These are phyloP conservation scores for Adrianichthys oophorus DNA, from an alignment of 2,797 vertebrate genomes.

Conservation along the genomic window DNA sequence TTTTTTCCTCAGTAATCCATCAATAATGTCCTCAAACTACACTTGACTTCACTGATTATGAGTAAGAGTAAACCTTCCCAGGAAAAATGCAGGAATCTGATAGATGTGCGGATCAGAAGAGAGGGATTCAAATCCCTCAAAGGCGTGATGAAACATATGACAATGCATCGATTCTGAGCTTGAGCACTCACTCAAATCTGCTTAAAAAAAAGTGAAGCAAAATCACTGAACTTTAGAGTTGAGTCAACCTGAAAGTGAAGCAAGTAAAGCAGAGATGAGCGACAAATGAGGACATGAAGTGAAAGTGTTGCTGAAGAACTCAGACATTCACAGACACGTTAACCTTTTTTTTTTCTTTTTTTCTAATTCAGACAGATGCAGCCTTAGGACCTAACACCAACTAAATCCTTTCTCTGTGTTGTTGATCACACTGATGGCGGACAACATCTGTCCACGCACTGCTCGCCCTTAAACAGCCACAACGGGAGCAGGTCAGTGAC, in stretches of 20 bases:
- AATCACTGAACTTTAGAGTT: neutral
- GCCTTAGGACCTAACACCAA: conserved; percentile 46
- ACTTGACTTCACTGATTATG: conserved; percentile 15
- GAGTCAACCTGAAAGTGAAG: neutral
- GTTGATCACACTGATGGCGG: conserved; percentile 51
- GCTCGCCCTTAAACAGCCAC: conserved; percentile 17
- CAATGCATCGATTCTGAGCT: conserved; percentile 1
- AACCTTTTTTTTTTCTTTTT: conserved; percentile 18
- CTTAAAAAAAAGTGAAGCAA: conserved; percentile 26
- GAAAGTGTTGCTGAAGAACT: neutral
- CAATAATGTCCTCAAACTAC: conserved; percentile 6
- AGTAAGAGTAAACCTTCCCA: conserved; percentile 6
- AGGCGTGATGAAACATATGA: neutral
- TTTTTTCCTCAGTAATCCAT: conserved; percentile 30
- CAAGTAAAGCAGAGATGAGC: neutral
- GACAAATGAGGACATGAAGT: neutral
- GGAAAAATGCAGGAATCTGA: conserved; percentile 2
- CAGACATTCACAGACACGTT: conserved; percentile 16
- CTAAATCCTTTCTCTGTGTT: conserved; percentile 46
- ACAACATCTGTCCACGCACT: conserved; percentile 56
- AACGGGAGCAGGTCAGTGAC: conserved; percentile 34
- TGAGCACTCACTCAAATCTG: conserved; percentile 26
- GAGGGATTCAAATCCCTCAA: conserved; percentile 6
- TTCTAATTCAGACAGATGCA: conserved; percentile 6
- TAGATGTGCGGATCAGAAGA: neutral